Base-by-base conservation (phyloP, 1,140 invertebrate genomes). In the Phenacoccus solenopsis region DNA sequence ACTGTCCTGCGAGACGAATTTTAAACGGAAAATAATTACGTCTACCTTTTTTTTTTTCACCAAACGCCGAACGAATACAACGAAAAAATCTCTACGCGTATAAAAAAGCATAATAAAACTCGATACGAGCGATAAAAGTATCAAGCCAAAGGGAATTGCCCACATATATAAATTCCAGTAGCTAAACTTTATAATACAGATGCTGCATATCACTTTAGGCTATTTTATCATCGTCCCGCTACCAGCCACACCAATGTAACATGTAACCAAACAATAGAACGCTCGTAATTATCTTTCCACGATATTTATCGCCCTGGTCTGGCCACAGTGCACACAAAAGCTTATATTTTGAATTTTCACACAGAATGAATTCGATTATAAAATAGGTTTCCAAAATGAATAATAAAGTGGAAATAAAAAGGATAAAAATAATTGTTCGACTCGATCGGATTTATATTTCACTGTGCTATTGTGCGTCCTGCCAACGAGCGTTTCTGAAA, bases 21-120 rank as follows among this genome's bases (percentile, higher is more conserved):
- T 49, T 49, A 49, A 49, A 49, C 38, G 38, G 38, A n/a, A 49
- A 49, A 49, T 49, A 49, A 49, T 49, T 49, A 49, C 38, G 38
- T 16, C 5, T 49, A 49, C 12, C 12, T n/a, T 9, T 16, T 16
- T 16, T 49, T 49, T 49, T 49, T 16, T 49, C 20, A 49, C 38
- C 5, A 49, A 49, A 49, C 20, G 38, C 12, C 13, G 20, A 49
- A 49, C 38, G 30, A 32, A 32, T 32, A 5, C 20, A 49, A 49
- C 3, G 16, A 49, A n/a, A 49, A 49, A 49, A 49, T 32, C 30
- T 32, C 30, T 13, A 13, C 30, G 13, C 30, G 13, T 2, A n/a
- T n/a, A 49, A 9, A 49, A 49, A 49, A 49, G 20, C 5, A 49
- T 49, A 49, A 49, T 49, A 49, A 49, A 32, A 49, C 13, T n/a